Conservation (phyloP, 1,140 invertebrate species). For the Tribolium castaneum region DNA sequence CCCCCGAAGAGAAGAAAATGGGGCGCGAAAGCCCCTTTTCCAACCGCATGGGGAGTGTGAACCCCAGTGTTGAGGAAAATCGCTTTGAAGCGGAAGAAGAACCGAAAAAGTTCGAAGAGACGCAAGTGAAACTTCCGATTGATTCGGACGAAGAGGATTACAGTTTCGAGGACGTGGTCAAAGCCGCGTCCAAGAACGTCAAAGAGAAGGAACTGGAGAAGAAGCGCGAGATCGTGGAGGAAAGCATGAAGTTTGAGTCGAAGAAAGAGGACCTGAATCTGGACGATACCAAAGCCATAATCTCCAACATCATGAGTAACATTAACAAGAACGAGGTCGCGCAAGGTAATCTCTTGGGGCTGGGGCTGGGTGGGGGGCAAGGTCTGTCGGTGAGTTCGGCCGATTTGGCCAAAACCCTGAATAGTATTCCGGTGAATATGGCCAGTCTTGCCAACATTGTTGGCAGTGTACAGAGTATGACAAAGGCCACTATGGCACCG, state of each 20-base stretch:
- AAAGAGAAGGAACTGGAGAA: conserved; percentile 65
- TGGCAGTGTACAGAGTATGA: conserved; percentile 49
- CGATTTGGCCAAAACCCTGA: conserved; percentile 50
- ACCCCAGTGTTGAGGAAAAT: conserved; percentile 66
- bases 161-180: conserved; percentile 75
- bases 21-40: conserved; percentile 52
- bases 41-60: conserved; percentile 52
- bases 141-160: conserved; percentile 77
- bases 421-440: conserved; percentile 50
- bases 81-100: conserved; percentile 52
- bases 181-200: conserved; percentile 72
- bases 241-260: conserved; percentile 56
- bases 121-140: conserved; percentile 58
- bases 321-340: conserved; percentile 35
- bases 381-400: conserved; percentile 14
- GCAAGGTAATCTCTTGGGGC: conserved; percentile 7
- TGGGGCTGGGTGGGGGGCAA: neutral
- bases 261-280: conserved; percentile 64
- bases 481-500: neutral
- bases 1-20: conserved; percentile 61
- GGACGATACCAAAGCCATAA: conserved; percentile 69
- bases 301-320: conserved; percentile 72
- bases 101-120: conserved; percentile 45
- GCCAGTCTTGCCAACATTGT: conserved; percentile 56
- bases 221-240: conserved; percentile 56